Conservation (phyloP, 2,797 vertebrate species). For the Anomalospiza imberbis region DNA sequence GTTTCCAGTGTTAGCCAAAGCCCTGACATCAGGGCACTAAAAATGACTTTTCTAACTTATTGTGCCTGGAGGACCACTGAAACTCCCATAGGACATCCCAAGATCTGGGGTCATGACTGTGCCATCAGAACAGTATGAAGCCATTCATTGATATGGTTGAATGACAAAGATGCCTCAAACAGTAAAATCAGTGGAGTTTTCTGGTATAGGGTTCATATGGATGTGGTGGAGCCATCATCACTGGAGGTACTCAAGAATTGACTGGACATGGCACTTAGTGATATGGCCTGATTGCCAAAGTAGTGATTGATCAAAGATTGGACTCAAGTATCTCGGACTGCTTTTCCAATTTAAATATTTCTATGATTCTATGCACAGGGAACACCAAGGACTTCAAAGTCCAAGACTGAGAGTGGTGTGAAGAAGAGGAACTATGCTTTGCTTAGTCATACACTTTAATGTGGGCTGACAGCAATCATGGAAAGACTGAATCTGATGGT, state of each 20-base stretch:
- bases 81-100: neutral
- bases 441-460: neutral
- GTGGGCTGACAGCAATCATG: neutral
- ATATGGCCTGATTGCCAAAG: neutral
- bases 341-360: neutral
- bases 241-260: neutral
- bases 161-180: neutral
- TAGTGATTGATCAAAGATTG: accelerated
- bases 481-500: neutral
- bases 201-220: neutral
- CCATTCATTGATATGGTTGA: neutral
- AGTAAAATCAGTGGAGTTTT: neutral
- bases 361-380: too few relatives aligned
- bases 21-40: neutral
- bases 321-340: accelerated
- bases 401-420: neutral
- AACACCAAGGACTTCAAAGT: neutral
- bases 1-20: neutral
- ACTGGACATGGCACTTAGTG: neutral
- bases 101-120: neutral
- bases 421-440: neutral
- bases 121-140: neutral
- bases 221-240: neutral
- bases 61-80: neutral
- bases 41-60: neutral